Percentiles rank a stretch among this genome's conserved stretches.
Conservation (phyloP, 1,140 invertebrate genomes). For the Microvelia longipes region DNA sequence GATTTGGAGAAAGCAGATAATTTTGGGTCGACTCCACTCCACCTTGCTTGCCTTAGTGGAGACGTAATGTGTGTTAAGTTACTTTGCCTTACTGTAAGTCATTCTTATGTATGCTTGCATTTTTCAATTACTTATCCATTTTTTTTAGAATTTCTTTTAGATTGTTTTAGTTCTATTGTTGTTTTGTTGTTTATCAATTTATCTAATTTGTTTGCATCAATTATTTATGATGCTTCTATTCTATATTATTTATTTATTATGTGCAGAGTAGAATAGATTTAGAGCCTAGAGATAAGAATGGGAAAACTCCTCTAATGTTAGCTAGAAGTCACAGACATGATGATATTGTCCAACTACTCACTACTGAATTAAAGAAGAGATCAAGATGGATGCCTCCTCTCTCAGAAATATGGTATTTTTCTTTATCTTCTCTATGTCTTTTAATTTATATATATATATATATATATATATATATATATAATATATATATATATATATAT, state of each 20-base stretch:
- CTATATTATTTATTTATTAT: not conserved
- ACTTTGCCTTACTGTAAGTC: constrained; percentile 63
- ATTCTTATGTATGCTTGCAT: not conserved
- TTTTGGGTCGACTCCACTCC: constrained; percentile 82
- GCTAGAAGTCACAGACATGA: constrained; percentile 72
- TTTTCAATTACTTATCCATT: not conserved
- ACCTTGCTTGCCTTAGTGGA: constrained; percentile 78
- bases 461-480: not conserved
- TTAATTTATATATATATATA: no score
- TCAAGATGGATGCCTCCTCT: constrained; percentile 70
- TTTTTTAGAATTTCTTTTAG: not conserved
- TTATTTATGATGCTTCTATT: not conserved
- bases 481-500: no score
- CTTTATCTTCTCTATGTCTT: no score
- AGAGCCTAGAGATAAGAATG: constrained; percentile 74
- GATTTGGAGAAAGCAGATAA: constrained; percentile 78
- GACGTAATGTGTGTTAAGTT: constrained; percentile 64
- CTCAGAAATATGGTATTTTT: constrained; percentile 60
- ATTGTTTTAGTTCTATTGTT: not conserved
- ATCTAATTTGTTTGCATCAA: not conserved
- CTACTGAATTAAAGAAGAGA: constrained; percentile 60
- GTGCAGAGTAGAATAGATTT: constrained; percentile 63
- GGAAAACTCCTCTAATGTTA: constrained; percentile 74
- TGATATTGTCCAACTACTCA: constrained; percentile 63
- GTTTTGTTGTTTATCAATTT: not conserved